phyloP scores from a whole-genome alignment of 2,113 vertebrate genomes.

The Pomatostomus ruficeps region DNA sequence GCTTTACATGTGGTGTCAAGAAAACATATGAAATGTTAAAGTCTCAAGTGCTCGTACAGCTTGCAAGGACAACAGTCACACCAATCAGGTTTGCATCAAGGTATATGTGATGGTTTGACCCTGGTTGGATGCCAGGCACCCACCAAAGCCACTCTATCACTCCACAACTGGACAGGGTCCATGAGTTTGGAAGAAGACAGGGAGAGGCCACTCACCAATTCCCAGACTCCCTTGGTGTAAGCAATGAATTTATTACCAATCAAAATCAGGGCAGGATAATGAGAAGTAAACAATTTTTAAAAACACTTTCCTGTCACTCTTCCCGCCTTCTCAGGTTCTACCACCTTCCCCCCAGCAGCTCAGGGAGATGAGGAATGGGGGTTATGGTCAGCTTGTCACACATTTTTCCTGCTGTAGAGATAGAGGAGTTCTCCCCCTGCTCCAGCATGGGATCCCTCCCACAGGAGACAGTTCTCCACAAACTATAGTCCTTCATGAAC shows the following conservation, averaged over 20 bases:
- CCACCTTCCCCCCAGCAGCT: background rate
- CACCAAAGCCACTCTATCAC: background rate
- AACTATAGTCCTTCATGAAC: background rate
- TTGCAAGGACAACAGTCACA: background rate
- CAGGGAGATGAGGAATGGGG: accelerated
- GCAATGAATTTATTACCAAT: background rate
- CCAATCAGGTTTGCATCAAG: background rate
- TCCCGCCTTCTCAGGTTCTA: background rate
- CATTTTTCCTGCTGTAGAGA: background rate
- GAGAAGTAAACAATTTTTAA: background rate
- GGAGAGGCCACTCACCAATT: background rate
- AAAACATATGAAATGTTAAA: background rate
- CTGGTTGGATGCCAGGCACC: background rate
- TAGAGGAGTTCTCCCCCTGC: background rate
- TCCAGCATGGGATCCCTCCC: background rate
- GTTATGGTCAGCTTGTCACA: background rate
- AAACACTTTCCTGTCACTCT: background rate
- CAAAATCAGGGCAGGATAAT: background rate
- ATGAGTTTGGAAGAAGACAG: background rate
- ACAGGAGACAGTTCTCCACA: background rate
- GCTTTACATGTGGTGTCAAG: background rate
- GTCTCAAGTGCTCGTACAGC: background rate
- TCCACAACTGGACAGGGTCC: background rate
- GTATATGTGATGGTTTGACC: background rate
- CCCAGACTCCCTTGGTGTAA: background rate